Conservation (phyloP, 2,113 vertebrate species). For the Mellivora capensis region DNA sequence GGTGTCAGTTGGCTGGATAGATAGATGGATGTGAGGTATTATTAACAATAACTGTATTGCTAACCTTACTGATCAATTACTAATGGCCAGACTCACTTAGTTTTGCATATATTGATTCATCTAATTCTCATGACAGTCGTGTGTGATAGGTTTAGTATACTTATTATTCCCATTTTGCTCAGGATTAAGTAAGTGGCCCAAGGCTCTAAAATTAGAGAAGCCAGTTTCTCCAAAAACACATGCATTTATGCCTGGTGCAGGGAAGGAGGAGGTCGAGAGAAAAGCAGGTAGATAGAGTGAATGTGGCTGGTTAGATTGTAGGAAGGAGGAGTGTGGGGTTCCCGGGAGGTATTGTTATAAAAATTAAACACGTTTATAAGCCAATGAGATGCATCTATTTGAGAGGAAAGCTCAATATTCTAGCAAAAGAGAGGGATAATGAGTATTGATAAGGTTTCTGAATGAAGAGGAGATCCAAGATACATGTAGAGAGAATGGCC, state of each 20-base stretch:
- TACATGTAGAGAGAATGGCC: background rate
- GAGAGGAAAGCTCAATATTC: background rate
- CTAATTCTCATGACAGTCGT: background rate
- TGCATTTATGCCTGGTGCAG: background rate
- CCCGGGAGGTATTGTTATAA: background rate
- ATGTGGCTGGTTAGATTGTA: background rate
- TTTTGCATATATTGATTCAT: background rate
- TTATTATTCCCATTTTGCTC: background rate
- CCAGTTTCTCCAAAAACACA: background rate
- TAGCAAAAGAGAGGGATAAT: background rate
- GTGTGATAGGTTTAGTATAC: background rate
- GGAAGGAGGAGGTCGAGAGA: background rate
- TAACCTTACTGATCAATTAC: background rate
- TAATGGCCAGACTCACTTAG: background rate
- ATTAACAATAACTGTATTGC: background rate
- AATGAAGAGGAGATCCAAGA: background rate
- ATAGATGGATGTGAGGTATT: background rate
- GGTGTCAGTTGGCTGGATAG: background rate
- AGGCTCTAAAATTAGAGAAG: background rate
- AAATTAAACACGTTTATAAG: background rate
- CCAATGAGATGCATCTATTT: background rate
- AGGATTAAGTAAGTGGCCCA: background rate
- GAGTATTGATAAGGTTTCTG: background rate
- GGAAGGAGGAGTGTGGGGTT: background rate
- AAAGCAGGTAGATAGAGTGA: background rate